Conservation (phyloP, 1,140 invertebrate species). For the Neelides sp. region DNA sequence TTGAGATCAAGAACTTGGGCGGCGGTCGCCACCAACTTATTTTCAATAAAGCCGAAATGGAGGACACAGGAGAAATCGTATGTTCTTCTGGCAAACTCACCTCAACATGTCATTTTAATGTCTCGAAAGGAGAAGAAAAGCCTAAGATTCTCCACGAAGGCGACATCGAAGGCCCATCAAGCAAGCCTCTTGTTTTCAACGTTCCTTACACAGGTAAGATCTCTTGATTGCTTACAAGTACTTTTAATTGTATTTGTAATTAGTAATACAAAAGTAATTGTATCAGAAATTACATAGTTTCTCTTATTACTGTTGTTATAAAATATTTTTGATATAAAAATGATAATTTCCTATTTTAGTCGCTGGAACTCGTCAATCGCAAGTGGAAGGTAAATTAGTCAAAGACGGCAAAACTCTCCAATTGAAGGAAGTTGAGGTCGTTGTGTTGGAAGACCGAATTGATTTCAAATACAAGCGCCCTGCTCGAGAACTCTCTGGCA, state of each 20-base stretch:
- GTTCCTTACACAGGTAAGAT: conserved; percentile 81
- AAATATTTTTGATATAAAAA: neutral
- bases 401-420: conserved; percentile 77
- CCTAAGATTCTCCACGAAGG: conserved; percentile 67
- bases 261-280: neutral
- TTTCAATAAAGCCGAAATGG: conserved; percentile 67
- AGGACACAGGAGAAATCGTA: conserved; percentile 70
- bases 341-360: conserved; percentile 43
- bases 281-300: neutral
- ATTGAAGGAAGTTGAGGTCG: conserved; percentile 75
- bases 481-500: conserved; percentile 59
- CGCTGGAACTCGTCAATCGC: conserved; percentile 68
- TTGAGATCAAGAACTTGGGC: conserved; percentile 79
- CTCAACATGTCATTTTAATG: conserved; percentile 63
- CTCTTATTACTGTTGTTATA: neutral
- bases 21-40: conserved; percentile 82
- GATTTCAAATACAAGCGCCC: conserved; percentile 84
- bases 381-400: conserved; percentile 71
- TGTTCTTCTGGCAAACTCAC: conserved; percentile 68
- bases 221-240: neutral
- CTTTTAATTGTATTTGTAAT: neutral
- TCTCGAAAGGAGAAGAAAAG: conserved; percentile 71
- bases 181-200: conserved; percentile 63
- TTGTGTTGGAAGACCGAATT: conserved; percentile 76
- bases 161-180: conserved; percentile 57